Base-by-base conservation (phyloP, 2,113 vertebrate species). In the Oryzias curvinotus region DNA sequence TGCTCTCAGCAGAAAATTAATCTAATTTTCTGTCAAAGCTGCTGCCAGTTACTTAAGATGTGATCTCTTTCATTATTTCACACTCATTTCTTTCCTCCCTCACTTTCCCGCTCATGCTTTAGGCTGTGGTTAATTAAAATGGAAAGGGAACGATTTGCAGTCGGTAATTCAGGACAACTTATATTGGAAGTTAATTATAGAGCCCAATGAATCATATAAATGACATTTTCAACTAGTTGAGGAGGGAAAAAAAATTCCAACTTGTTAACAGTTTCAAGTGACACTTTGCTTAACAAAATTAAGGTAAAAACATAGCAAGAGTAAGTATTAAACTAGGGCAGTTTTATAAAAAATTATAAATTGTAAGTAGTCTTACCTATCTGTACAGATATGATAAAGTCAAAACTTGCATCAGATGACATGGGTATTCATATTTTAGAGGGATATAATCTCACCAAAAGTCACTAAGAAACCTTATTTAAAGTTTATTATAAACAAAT, bases 41-140 rank as follows among this genome's bases (percentile, higher is more conserved):
- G 78, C 84, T 88, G 87, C 88, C 89, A 89, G 85, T 92, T 90
- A 89, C 83, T 91, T 88, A 86, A 89, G 79, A 87, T 81, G 82
- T 86, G 84, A 89, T 87, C 78, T 84, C 75, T 79, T 86, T 81
- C 65, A 79, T 70, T 83, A 65, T 82, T 75, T 86, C 77, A 55
- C 71, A 76, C 69, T 71, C 72, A 52, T 71, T 57, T 70, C 63
- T 63, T 54, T 70, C 72, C 65, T 77, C 71, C 70, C 72, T 73
- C 73, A 70, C 70, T 73, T 65, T 60, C 46, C 62, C 64, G 19
- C 68, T 71, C 66, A 78, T 60, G 86, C 86, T 88, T 84, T 68
- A 82, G 81, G 81, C 84, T 68, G 71, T 71, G 68, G 78, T 88
- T 91, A 91, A 92, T 92, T 91, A 86, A 91, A 89, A 90, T 75